A percentile compares a stretch with the other conserved stretches of the same genome.
Conservation (phyloP, 2,888 invertebrate genomes). For the Scaeva pyrastri region DNA sequence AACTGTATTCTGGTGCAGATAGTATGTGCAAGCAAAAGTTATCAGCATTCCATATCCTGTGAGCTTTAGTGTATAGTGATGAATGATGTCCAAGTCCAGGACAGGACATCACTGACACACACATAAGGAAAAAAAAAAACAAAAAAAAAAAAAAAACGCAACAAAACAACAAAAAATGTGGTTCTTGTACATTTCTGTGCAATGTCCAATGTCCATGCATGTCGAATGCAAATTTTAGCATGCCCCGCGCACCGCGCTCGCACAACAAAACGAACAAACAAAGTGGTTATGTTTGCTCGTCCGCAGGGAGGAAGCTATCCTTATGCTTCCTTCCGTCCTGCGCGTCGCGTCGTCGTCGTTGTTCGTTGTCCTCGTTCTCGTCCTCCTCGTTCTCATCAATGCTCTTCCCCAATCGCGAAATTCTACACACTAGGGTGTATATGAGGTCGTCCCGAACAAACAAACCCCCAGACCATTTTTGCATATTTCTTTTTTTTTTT, state of each 20-base stretch:
- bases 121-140: neutral
- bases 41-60: conserved; percentile 37
- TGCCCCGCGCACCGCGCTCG: conserved; percentile 7
- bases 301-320: conserved; percentile 76
- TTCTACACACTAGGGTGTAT: conserved; percentile 32
- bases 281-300: conserved; percentile 76
- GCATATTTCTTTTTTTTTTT: conserved; percentile 22
- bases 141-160: conserved; percentile 5
- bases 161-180: conserved; percentile 14
- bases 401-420: conserved; percentile 26
- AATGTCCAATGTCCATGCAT: conserved; percentile 54
- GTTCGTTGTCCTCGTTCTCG: neutral
- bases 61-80: conserved; percentile 9
- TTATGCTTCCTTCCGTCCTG: conserved; percentile 72
- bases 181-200: conserved; percentile 31
- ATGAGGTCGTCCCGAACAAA: conserved; percentile 14
- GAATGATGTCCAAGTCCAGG: conserved; percentile 13
- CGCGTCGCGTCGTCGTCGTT: conserved; percentile 44
- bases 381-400: neutral
- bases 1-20: conserved; percentile 7
- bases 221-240: conserved; percentile 67
- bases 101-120: conserved; percentile 3
- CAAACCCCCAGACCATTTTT: conserved; percentile 60
- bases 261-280: conserved; percentile 72
- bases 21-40: conserved; percentile 19